Base-by-base conservation (phyloP, 2,113 vertebrate genomes). In the Leptobrachium ailaonicum region DNA sequence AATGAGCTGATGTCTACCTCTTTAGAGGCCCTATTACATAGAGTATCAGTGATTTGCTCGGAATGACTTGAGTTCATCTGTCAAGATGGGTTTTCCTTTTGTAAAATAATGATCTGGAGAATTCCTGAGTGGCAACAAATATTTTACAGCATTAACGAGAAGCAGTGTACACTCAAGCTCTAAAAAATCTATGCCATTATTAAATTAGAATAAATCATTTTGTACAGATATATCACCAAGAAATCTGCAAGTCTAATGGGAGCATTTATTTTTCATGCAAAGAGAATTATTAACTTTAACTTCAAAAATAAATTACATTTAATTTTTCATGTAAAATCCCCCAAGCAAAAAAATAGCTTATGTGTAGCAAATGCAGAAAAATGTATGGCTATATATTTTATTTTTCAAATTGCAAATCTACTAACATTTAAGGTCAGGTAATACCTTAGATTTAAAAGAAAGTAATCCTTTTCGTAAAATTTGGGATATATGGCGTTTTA, bases 11-110 rank as follows among this genome's bases (percentile, higher is more conserved):
- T 89, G 93, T 92, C 95, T 92, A 91, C 91, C 96, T 98, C 96
- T 99, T 97, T 93, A 93, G 97, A 98, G 97, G 96, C 95, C 97
- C 98, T 96, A 96, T 98, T 98, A 98, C 96, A 93, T 94, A 94
- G 94, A 92, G 89, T 93, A 95, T 95, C 94, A 93, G 94, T 91
- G 93, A 96, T 95, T 96, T 94, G 94, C 92, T 95, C 94, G 92
- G 93, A 92, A 91, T 91, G 92, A 94, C 94, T 93, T 89, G 88
- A 91, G 95, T 95, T 98, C 96, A 97, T 98, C 96, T 95, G 96
- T 98, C 97, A 98, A 96, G 96, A 94, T 90, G 93, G 94, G 95
- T 96, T 98, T 98, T 96, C 95, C 90, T 95, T 95, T 94, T 94
- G 96, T 94, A 95, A 97, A 98, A 97, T 98, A 98, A 99, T 97